These are phyloP conservation scores for Portevinia maculata DNA, from an alignment of 2,888 invertebrate genomes.

Conservation along the genomic window DNA sequence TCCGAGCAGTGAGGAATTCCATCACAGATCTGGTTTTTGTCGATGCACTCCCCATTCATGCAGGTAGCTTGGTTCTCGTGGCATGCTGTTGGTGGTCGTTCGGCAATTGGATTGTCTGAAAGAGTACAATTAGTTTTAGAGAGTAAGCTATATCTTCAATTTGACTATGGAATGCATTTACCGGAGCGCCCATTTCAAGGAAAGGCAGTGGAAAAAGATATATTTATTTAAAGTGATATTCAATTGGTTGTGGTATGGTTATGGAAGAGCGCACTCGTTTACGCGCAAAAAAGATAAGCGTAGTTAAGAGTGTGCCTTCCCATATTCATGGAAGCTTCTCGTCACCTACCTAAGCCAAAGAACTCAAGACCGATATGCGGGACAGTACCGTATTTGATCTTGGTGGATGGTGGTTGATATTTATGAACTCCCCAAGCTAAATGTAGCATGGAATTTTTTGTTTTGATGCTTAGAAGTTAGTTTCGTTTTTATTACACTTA, in stretches of 20 bases:
- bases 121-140: neutral
- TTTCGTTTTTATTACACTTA: constrained; percentile 31
- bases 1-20: constrained; percentile 89
- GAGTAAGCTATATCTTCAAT: neutral
- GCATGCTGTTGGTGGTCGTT: constrained; percentile 84
- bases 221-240: constrained; percentile 3
- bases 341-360: constrained; percentile 85
- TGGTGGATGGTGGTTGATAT: constrained; percentile 78
- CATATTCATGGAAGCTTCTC: neutral
- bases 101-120: constrained; percentile 77
- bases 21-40: constrained; percentile 90
- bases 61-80: constrained; percentile 91
- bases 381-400: constrained; percentile 85
- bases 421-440: constrained; percentile 82
- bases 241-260: neutral
- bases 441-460: constrained; percentile 72
- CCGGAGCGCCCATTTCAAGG: constrained; percentile 44
- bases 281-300: neutral
- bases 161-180: constrained; percentile 40
- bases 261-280: neutral
- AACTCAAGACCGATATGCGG: constrained; percentile 85
- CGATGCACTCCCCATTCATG: constrained; percentile 94
- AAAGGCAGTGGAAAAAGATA: constrained; percentile 34
- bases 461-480: constrained; percentile 42
- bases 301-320: neutral